Evolutionary conservation across 1,140 invertebrate genomes (phyloP).

Genomic region (Drosophila malerkotliana): DNA sequence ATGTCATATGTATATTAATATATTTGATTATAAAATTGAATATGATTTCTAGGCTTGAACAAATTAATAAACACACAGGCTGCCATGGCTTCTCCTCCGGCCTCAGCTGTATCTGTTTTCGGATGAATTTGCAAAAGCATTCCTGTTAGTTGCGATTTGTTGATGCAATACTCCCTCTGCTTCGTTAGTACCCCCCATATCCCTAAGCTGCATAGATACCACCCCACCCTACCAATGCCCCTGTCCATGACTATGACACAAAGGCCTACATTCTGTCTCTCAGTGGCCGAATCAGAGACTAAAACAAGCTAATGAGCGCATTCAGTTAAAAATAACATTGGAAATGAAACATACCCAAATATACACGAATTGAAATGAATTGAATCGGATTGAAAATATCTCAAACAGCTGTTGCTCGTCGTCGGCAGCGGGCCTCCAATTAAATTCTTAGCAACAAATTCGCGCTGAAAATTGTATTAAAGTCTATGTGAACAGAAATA

Average conservation of each 20-base stretch:
- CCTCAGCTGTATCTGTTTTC: constrained; percentile 12
- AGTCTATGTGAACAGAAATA: constrained; percentile 46
- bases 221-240: constrained; percentile 14
- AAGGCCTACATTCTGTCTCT: constrained; percentile 66
- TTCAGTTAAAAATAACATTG: constrained; percentile 76
- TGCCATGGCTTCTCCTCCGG: not conserved
- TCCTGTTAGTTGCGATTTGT: constrained; percentile 40
- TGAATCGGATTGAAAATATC: constrained; percentile 74
- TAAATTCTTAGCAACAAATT: constrained; percentile 54
- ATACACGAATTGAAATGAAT: constrained; percentile 66
- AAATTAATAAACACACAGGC: not conserved
- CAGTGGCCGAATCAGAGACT: constrained; percentile 30
- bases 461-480: constrained; percentile 33
- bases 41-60: not conserved
- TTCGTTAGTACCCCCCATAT: not conserved
- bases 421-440: constrained; percentile 58
- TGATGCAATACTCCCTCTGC: constrained; percentile 22
- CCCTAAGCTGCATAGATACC: not conserved
- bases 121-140: constrained; percentile 27
- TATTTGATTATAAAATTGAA: not conserved
- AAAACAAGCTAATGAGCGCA: constrained; percentile 72
- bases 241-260: constrained; percentile 70
- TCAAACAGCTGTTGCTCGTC: constrained; percentile 82
- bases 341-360: constrained; percentile 67
- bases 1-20: not conserved